Conservation (phyloP, 1,140 invertebrate species). For the Drosophila cardini region DNA sequence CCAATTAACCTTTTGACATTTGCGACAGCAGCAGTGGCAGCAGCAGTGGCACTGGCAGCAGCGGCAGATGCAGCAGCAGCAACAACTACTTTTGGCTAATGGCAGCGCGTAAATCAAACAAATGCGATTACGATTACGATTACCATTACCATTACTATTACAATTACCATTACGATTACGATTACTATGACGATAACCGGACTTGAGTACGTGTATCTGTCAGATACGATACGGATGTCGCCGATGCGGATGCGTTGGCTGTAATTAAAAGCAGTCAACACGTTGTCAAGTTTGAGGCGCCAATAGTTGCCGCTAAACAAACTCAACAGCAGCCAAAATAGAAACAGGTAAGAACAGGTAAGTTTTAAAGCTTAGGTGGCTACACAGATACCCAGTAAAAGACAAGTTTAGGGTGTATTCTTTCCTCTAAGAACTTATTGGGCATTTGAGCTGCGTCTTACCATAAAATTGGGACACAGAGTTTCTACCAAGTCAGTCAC, state of each 20-base stretch:
- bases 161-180: neutral
- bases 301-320: slow-evolving; percentile 5
- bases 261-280: slow-evolving; percentile 24
- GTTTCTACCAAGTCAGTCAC: too few species aligned
- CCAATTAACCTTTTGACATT: slow-evolving; percentile 58
- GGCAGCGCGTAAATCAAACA: slow-evolving; percentile 50
- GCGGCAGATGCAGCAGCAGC: slow-evolving; percentile 27
- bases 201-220: neutral
- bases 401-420: too few species aligned
- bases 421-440: too few species aligned
- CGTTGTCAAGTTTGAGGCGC: slow-evolving; percentile 18
- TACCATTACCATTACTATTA: neutral
- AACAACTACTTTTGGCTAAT: slow-evolving; percentile 44
- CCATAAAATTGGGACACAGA: too few species aligned
- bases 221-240: slow-evolving; percentile 9
- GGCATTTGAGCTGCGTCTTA: too few species aligned
- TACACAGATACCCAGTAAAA: too few species aligned
- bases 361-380: too few species aligned
- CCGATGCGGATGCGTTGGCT: slow-evolving; percentile 7
- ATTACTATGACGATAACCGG: too few species aligned
- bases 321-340: slow-evolving; percentile 2
- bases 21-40: slow-evolving; percentile 32
- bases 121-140: slow-evolving; percentile 1
- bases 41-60: slow-evolving; percentile 17
- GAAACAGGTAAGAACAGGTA: too few species aligned